These are phyloP conservation scores for Hylaeus anthracinus DNA, from an alignment of 1,140 invertebrate genomes.

Conservation along the genomic window DNA sequence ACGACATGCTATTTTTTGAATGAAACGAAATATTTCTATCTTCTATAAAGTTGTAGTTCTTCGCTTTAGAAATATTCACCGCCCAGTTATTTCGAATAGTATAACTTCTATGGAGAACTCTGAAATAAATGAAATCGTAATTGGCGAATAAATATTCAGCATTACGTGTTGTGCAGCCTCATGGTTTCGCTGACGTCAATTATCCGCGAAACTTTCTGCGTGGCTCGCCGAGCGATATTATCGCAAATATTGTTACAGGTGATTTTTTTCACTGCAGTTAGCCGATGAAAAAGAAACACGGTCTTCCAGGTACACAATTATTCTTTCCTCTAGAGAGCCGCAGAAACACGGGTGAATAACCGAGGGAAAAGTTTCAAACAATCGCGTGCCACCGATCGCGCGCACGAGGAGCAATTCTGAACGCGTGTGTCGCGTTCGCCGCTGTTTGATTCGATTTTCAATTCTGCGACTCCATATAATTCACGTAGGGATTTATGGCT, in stretches of 20 bases:
- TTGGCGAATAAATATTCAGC: neutral
- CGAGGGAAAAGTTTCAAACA: slow-evolving; percentile 36
- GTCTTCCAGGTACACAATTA: slow-evolving; percentile 58
- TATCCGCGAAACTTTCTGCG: slow-evolving; percentile 41
- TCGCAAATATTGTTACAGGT: slow-evolving; percentile 57
- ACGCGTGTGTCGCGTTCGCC: slow-evolving; percentile 12
- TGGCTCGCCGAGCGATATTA: slow-evolving; percentile 44
- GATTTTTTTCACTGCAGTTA: slow-evolving; percentile 43
- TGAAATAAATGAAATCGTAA: slow-evolving; percentile 4
- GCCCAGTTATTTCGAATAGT: no score
- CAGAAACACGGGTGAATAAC: slow-evolving; percentile 37
- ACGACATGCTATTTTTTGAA: no score
- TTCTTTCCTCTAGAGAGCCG: slow-evolving; percentile 39
- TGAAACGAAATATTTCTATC: no score
- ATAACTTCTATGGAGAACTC: neutral
- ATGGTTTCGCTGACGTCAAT: slow-evolving; percentile 38
- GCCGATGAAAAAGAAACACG: slow-evolving; percentile 39
- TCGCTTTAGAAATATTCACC: neutral
- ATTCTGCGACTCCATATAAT: slow-evolving; percentile 24
- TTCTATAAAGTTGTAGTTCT: no score
- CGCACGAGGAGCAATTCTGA: slow-evolving; percentile 6
- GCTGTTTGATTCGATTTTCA: slow-evolving; percentile 33
- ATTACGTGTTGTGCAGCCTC: slow-evolving; percentile 26
- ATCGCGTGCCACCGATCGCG: slow-evolving; percentile 33
- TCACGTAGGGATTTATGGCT: neutral